Evolutionary conservation across 2,113 vertebrate genomes (phyloP).

Genomic region (Zosterops japonicus): DNA sequence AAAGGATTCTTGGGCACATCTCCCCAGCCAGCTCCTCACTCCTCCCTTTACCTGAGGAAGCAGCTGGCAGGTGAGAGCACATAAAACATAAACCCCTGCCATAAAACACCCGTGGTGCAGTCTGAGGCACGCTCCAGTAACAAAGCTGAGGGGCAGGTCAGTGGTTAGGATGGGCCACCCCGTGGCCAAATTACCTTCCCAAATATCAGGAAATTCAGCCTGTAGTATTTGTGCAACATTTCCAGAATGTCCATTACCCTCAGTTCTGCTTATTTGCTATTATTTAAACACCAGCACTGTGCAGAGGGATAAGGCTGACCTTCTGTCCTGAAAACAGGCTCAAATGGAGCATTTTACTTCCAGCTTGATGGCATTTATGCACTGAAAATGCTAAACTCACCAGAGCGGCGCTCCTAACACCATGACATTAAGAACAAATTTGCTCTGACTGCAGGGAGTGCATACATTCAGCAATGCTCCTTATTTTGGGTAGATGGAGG

Average conservation of each 20-base stretch:
- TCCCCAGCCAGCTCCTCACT: neutral
- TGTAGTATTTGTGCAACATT: neutral
- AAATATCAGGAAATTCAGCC: neutral
- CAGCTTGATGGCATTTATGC: neutral
- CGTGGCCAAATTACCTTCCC: neutral
- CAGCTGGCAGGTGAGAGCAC: neutral
- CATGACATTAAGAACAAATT: neutral
- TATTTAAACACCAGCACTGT: neutral
- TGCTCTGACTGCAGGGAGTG: neutral
- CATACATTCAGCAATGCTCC: neutral
- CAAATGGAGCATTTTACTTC: neutral
- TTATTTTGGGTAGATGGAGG: neutral
- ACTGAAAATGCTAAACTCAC: neutral
- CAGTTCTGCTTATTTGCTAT: neutral
- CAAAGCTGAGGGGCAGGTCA: neutral
- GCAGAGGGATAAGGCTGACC: neutral
- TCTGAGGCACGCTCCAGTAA: fast-evolving
- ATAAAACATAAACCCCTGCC: neutral
- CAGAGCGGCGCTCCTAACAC: neutral
- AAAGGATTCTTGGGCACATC: neutral
- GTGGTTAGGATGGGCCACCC: neutral
- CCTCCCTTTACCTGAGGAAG: neutral
- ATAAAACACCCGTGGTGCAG: neutral
- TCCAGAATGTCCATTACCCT: neutral
- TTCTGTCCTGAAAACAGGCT: neutral